Percentiles rank a stretch among this genome's conserved stretches.
These are phyloP conservation scores for Alectoris magna DNA, from an alignment of 2,797 vertebrate species.

Conservation along the genomic window DNA sequence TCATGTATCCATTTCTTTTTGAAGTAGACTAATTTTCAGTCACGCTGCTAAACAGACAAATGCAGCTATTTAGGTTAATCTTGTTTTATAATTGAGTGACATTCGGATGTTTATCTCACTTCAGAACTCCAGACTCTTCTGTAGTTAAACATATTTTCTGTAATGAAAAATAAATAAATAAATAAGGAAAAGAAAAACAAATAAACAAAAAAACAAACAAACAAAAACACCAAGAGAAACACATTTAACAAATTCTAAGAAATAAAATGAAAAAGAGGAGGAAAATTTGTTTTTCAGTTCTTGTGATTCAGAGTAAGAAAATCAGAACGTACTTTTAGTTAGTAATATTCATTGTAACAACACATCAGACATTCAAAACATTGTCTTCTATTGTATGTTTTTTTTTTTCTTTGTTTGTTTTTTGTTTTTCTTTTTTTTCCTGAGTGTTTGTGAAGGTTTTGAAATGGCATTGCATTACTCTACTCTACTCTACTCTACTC, in stretches of 20 bases:
- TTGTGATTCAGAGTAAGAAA: slow-evolving; percentile 34
- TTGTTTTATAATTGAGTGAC: slow-evolving; percentile 50
- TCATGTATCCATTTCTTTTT: background rate
- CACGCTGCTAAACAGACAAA: slow-evolving; percentile 54
- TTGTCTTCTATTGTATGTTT: background rate
- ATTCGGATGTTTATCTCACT: background rate
- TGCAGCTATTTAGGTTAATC: slow-evolving; percentile 43
- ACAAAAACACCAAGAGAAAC: background rate
- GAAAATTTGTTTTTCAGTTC: slow-evolving; percentile 33
- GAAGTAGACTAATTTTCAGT: slow-evolving; percentile 37
- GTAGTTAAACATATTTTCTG: background rate
- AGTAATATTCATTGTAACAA: slow-evolving; percentile 14
- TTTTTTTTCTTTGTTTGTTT: too few species aligned
- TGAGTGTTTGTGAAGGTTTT: background rate
- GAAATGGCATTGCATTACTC: background rate
- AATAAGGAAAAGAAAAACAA: too few species aligned
- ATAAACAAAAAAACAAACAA: background rate
- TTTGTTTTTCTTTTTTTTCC: background rate
- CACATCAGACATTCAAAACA: background rate
- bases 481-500: too few species aligned
- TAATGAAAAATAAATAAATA: background rate
- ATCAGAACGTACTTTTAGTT: slow-evolving; percentile 9
- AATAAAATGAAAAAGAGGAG: background rate
- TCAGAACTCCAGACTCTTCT: background rate
- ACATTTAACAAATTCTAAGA: background rate